Evolutionary conservation across 2,113 vertebrate genomes (phyloP), one percentile per base, ranked within the genome.

Genomic region (Casuarius casuarius): DNA sequence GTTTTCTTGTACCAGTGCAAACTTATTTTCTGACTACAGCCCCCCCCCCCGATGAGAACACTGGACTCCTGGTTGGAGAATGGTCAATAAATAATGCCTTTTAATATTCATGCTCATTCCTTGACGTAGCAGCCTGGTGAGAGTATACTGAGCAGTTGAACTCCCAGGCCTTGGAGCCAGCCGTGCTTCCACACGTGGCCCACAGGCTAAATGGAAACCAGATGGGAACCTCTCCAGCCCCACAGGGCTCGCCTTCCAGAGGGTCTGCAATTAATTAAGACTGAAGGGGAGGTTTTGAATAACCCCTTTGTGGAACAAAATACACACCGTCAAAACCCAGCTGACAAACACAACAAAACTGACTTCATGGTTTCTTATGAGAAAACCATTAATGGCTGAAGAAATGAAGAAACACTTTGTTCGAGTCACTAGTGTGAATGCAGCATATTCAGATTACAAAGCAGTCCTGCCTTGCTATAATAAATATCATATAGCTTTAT

Each of bases 371-470:
- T 68, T 96, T 93, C 97, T 97, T 93, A 92, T 44, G 90, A 95
- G 97, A 97, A 98, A 97, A 74, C 94, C 85, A 62, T 92, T 93
- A 95, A 96, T 65, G 73, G 70, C 31, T 33, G 1, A 52, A 94
- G 93, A 94, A 81, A 97, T 98, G 97, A 98, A 98, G 97, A 97
- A 97, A 97, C 42, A 42, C 97, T 97, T 97, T 98, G 98, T 98
- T 95, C 92, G 22, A 84, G 76, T 12, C 82, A 22, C 90, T 83
- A 66, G 38, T 42, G 89, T 78, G 97, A 96, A 95, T 81, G 54
- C 95, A 86, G 78, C 90, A 76, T 96, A 96, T 94, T 97, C 97
- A n/a, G 84, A 90, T 97, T 97, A 97, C 97, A 97, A 97, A 97
- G 96, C 33, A 29, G 54, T 7, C 15, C 73, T 94, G 79, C 87